Evolutionary conservation across 1,140 invertebrate genomes (phyloP).

Genomic region (Drosophila arizonae): DNA sequence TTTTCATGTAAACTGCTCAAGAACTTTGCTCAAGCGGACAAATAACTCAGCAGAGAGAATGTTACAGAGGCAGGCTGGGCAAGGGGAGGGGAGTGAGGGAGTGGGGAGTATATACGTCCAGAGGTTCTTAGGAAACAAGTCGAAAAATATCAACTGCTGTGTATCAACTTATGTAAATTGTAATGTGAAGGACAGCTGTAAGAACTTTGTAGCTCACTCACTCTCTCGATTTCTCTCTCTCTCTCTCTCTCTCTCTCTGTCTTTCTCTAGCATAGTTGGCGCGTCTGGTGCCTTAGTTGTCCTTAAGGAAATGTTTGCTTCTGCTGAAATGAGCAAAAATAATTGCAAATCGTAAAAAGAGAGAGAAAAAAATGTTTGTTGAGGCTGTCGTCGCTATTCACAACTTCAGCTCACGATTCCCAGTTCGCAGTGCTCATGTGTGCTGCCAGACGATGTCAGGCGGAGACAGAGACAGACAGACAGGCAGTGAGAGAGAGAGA

Average conservation of each 20-base stretch:
- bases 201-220: neutral
- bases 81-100: neutral
- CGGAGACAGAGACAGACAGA: conserved; percentile 4
- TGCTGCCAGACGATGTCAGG: conserved; percentile 25
- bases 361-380: conserved; percentile 46
- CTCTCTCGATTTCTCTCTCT: neutral
- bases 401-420: conserved; percentile 24
- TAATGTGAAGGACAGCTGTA: conserved; percentile 40
- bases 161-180: conserved; percentile 70
- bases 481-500: conserved; percentile 1
- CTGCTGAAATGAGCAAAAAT: conserved; percentile 81
- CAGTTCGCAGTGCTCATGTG: conserved; percentile 27
- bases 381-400: conserved; percentile 52
- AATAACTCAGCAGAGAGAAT: conserved; percentile 54
- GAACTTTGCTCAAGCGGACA: conserved; percentile 64
- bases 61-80: neutral
- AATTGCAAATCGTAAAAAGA: conserved; percentile 79
- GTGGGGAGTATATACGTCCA: neutral
- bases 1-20: conserved; percentile 66
- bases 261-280: conserved; percentile 26
- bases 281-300: conserved; percentile 54
- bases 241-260: neutral
- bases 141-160: conserved; percentile 70
- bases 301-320: conserved; percentile 78
- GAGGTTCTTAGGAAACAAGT: conserved; percentile 45